Percentiles rank a stretch among this genome's conserved stretches.
These are phyloP conservation scores for Allobates femoralis DNA, from an alignment of 2,797 vertebrate species.

Conservation along the genomic window DNA sequence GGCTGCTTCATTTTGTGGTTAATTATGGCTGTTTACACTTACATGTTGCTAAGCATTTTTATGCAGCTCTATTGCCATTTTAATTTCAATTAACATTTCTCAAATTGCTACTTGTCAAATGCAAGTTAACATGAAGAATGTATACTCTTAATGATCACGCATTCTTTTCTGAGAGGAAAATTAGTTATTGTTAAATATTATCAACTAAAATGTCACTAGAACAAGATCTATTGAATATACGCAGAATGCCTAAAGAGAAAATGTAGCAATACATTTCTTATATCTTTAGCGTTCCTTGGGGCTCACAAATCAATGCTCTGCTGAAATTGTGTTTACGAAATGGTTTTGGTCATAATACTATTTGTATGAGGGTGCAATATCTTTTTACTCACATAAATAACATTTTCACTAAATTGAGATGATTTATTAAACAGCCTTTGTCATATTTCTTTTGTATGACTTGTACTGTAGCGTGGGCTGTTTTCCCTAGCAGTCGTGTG, in stretches of 20 bases:
- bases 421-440: no score
- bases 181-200: constrained; percentile 13
- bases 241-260: neutral
- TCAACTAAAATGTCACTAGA: constrained; percentile 12
- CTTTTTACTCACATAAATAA: no score
- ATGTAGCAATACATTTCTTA: neutral
- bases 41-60: constrained; percentile 33
- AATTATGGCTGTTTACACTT: constrained; percentile 34
- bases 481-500: no score
- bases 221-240: neutral
- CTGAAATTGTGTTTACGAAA: neutral
- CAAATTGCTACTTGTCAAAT: constrained; percentile 33
- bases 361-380: no score
- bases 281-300: neutral
- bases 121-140: neutral
- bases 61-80: constrained; percentile 21
- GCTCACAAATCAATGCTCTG: neutral
- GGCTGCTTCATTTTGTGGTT: neutral
- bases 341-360: no score
- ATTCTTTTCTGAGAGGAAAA: constrained; percentile 17
- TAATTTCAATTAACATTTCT: constrained; percentile 49
- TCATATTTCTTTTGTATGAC: no score
- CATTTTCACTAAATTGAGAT: no score
- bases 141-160: constrained; percentile 25
- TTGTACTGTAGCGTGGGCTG: no score